phyloP scores from a whole-genome alignment of 2,797 vertebrate genomes.

The Coreius guichenoti region DNA sequence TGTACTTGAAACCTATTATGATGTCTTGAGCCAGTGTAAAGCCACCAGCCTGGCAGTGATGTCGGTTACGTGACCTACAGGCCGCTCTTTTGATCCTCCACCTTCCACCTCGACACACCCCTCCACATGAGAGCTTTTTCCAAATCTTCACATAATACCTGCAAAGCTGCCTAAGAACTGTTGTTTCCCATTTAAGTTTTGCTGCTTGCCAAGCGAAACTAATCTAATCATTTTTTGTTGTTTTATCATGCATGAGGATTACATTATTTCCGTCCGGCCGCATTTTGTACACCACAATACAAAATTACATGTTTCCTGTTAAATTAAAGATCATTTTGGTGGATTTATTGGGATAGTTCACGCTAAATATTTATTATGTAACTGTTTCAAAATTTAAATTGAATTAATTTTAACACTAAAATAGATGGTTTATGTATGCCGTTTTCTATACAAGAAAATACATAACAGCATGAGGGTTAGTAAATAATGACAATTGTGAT shows the following conservation, averaged over 20 bases:
- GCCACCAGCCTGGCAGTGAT: slow-evolving; percentile 5
- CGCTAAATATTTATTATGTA: background rate
- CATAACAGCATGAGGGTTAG: background rate
- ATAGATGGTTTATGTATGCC: too few relatives aligned
- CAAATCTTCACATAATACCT: slow-evolving; percentile 53
- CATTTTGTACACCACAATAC: background rate
- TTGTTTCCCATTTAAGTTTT: slow-evolving; percentile 21
- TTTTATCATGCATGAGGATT: background rate
- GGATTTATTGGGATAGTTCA: background rate
- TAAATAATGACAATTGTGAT: background rate
- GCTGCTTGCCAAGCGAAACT: background rate
- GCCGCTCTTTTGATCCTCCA: slow-evolving; percentile 7
- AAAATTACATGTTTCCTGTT: background rate
- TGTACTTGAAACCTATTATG: slow-evolving; percentile 32
- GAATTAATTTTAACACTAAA: too few relatives aligned
- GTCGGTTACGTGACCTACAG: background rate
- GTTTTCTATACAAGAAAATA: background rate
- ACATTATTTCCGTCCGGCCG: background rate
- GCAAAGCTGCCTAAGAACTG: slow-evolving; percentile 24
- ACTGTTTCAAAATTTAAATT: background rate
- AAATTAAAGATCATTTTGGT: background rate
- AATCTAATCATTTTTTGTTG: background rate
- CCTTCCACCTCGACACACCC: background rate
- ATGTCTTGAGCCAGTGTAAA: slow-evolving; percentile 7
- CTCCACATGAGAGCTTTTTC: slow-evolving; percentile 23